phyloP scores from a whole-genome alignment of 2,797 vertebrate species.

The Lacerta bilineata region DNA sequence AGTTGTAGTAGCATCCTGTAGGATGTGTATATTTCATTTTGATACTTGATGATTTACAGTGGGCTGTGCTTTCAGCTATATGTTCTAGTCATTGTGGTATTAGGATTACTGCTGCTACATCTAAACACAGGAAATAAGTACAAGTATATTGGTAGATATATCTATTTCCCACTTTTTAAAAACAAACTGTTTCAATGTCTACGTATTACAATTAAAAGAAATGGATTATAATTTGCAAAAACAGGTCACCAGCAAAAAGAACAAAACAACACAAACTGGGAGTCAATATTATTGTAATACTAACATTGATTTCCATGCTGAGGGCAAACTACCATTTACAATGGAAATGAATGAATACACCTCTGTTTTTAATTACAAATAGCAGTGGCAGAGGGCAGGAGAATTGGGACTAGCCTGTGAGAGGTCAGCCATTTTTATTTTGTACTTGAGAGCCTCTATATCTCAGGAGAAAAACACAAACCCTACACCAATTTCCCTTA shows the following conservation, averaged over 20 bases:
- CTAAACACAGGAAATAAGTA: conserved; percentile 73
- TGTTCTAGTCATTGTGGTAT: conserved; percentile 71
- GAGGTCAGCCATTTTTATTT: not conserved
- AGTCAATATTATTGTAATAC: not conserved
- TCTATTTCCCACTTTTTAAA: conserved; percentile 46
- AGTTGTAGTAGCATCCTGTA: conserved; percentile 76
- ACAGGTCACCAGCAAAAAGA: not conserved
- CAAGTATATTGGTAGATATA: conserved; percentile 62
- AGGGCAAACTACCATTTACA: not conserved
- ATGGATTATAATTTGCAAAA: not conserved
- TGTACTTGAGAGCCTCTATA: not conserved
- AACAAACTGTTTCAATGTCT: not conserved
- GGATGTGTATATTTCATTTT: conserved; percentile 68
- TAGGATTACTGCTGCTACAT: conserved; percentile 64
- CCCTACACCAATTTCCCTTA: not conserved
- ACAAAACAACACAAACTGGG: not conserved
- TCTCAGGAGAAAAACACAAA: not conserved
- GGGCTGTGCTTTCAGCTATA: conserved; percentile 62
- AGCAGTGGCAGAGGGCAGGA: not conserved
- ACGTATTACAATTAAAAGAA: conserved; percentile 15
- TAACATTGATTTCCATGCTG: not conserved
- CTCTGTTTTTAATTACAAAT: not conserved
- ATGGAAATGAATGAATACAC: not conserved
- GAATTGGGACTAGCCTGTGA: not conserved
- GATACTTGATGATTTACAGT: conserved; percentile 66